phyloP scores from a whole-genome alignment of 1,140 invertebrate species.

The Nymphalis io region DNA sequence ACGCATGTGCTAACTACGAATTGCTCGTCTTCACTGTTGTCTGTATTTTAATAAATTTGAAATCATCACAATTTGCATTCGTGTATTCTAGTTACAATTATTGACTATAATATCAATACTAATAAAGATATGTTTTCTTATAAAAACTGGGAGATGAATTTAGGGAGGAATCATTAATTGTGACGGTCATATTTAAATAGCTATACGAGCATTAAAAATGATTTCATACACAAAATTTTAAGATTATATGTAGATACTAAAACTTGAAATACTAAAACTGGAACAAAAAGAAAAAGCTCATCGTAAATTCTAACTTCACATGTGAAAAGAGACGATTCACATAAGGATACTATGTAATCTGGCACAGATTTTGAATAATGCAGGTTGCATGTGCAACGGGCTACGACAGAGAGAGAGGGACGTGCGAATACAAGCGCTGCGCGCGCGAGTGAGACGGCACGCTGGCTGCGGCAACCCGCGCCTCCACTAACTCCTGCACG shows the following conservation, averaged over 20 bases:
- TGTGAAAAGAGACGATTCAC: slow-evolving; percentile 36
- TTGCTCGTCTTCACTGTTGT: slow-evolving; percentile 18
- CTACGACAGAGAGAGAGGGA: slow-evolving; percentile 60
- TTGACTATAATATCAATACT: not conserved
- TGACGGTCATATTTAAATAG: not conserved
- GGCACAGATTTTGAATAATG: slow-evolving; percentile 60
- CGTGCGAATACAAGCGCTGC: slow-evolving; percentile 37
- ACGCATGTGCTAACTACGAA: slow-evolving; percentile 40
- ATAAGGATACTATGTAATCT: slow-evolving; percentile 47
- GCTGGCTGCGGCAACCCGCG: slow-evolving; percentile 53
- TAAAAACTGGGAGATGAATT: not conserved
- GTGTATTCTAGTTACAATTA: not conserved
- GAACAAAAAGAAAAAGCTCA: slow-evolving; percentile 13
- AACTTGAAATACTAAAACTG: not conserved
- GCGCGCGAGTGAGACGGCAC: slow-evolving; percentile 49
- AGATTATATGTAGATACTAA: not conserved
- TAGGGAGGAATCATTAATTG: not conserved
- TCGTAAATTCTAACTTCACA: slow-evolving; percentile 26
- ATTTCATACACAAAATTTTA: not conserved
- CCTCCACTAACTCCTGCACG: slow-evolving; percentile 29
- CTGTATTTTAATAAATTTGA: slow-evolving; percentile 12
- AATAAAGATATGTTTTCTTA: not conserved
- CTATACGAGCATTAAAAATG: no score
- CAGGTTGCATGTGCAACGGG: slow-evolving; percentile 66
- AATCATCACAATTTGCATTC: not conserved